A percentile compares a stretch with the other conserved stretches of the same genome.
Conservation (phyloP, 1,140 invertebrate genomes). For the Lordiphosa mommai region DNA sequence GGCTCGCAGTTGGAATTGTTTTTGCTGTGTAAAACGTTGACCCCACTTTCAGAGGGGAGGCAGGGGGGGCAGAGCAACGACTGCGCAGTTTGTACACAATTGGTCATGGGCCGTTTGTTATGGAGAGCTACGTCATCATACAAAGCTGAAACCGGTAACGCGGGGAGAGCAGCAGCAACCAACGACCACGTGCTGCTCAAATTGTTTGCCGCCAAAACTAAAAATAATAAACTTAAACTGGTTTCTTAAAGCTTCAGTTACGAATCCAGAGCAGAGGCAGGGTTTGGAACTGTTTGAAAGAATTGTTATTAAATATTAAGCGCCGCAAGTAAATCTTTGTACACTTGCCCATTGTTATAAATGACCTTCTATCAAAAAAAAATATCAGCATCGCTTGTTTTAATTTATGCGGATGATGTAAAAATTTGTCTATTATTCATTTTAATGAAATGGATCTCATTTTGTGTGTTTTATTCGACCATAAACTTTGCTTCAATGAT, state of each 20-base stretch:
- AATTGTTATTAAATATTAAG: too few species aligned
- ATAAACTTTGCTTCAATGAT: too few species aligned
- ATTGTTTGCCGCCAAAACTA: conserved; percentile 53
- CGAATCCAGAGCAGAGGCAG: too few species aligned
- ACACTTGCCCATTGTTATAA: too few species aligned
- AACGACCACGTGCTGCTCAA: conserved; percentile 54
- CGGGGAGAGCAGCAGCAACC: conserved; percentile 8
- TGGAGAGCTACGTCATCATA: conserved; percentile 55
- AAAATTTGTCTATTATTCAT: too few species aligned
- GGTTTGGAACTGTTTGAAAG: too few species aligned
- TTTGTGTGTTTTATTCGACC: too few species aligned
- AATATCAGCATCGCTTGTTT: too few species aligned
- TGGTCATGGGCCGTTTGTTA: conserved; percentile 58
- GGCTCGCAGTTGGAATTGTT: conserved; percentile 7
- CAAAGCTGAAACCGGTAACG: conserved; percentile 40
- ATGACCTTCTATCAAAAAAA: too few species aligned
- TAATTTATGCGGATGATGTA: too few species aligned
- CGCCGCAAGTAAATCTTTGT: too few species aligned
- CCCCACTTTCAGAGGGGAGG: conserved; percentile 27
- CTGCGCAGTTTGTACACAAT: conserved; percentile 48
- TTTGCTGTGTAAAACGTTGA: conserved; percentile 39
- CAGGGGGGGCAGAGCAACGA: conserved; percentile 5
- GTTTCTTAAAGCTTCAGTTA: conserved; percentile 24
- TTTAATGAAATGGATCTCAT: too few species aligned
- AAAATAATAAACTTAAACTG: conserved; percentile 41